Percentiles rank a stretch among this genome's conserved stretches.
Evolutionary conservation across 2,113 vertebrate species (phyloP).

Genomic region (Thinocorus orbignyianus): DNA sequence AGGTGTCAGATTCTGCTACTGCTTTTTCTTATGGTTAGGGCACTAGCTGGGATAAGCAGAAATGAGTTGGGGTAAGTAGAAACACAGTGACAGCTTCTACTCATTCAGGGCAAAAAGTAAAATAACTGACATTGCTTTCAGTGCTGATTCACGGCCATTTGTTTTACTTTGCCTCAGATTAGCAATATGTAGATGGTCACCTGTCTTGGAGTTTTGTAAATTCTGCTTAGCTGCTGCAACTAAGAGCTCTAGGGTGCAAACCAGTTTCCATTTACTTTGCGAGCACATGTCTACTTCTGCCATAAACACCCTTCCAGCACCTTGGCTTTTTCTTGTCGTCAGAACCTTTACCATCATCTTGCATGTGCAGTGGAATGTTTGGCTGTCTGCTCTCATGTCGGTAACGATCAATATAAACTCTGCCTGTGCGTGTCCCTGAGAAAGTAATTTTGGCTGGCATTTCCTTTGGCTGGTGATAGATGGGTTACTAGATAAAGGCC

Average conservation of each 20-base stretch:
- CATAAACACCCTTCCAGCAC: background rate
- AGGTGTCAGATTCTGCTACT: background rate
- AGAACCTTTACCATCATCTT: fast-evolving
- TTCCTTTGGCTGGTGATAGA: background rate
- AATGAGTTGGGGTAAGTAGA: background rate
- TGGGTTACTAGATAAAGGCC: background rate
- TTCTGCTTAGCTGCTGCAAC: background rate
- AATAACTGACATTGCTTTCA: background rate
- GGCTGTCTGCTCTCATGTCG: background rate
- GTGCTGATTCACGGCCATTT: background rate
- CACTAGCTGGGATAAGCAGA: background rate
- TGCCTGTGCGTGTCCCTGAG: fast-evolving
- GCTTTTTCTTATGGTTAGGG: background rate
- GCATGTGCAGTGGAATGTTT: fast-evolving
- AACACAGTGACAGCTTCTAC: background rate
- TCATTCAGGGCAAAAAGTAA: background rate
- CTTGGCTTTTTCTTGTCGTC: background rate
- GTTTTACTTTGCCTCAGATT: background rate
- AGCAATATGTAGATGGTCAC: background rate
- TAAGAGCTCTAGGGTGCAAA: background rate
- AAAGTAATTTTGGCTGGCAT: background rate
- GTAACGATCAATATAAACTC: background rate
- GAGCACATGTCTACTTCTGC: background rate
- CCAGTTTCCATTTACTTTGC: fast-evolving
- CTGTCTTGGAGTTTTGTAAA: background rate